These are phyloP conservation scores for Morbakka virulenta DNA, from an alignment of 30 jellyfish, hydroid and myxozoan genomes.

Conservation along the genomic window DNA sequence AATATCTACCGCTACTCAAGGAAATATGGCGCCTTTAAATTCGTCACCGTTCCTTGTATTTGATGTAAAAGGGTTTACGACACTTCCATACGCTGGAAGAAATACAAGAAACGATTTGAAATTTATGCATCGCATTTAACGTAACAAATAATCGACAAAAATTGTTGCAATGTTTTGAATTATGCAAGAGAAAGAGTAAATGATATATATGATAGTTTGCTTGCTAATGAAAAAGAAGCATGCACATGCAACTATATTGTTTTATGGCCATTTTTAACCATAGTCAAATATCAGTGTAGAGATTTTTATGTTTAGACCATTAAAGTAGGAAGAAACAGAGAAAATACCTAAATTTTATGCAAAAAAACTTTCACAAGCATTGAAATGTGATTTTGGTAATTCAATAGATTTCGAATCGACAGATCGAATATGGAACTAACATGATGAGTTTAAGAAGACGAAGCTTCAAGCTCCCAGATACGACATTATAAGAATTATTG, in stretches of 20 bases:
- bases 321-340: not conserved
- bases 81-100: constrained; percentile 11
- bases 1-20: no score
- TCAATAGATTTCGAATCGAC: not conserved
- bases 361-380: not conserved
- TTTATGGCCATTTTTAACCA: no score
- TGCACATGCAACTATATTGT: not conserved
- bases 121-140: constrained; percentile 4
- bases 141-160: constrained; percentile 29
- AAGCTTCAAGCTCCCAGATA: not conserved
- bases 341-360: constrained; percentile 1
- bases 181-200: constrained; percentile 8
- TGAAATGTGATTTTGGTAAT: constrained; percentile 4
- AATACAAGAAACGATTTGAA: constrained; percentile 7
- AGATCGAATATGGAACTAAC: constrained; percentile 6
- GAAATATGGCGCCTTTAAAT: no score
- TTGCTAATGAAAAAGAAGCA: not conserved
- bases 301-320: not conserved
- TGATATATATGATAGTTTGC: constrained; percentile 41
- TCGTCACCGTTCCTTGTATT: constrained; percentile 12
- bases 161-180: constrained; percentile 3
- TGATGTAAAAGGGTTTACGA: not conserved
- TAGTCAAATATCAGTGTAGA: constrained; percentile 7
- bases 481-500: not conserved
- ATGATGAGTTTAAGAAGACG: not conserved